phyloP scores from a whole-genome alignment of 2,113 vertebrate species.

The Eurypyga helias region DNA sequence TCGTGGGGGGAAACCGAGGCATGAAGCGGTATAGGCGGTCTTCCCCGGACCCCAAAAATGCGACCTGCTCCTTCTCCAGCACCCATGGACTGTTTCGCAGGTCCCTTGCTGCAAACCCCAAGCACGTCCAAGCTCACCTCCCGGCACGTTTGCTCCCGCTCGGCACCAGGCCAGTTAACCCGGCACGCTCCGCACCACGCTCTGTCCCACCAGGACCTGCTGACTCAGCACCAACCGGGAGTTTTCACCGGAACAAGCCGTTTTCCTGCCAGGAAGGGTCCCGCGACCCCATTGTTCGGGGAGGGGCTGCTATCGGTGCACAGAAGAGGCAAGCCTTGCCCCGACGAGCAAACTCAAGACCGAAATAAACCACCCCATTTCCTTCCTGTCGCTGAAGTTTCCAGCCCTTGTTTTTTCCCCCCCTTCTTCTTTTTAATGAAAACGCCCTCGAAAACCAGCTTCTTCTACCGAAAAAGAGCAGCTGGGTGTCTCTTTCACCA shows the following conservation, averaged over 20 bases:
- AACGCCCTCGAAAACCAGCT: not conserved
- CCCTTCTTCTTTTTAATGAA: conserved; percentile 19
- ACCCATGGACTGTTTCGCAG: fast-evolving
- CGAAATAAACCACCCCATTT: conserved; percentile 30
- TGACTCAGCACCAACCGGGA: not conserved
- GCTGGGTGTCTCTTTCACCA: fast-evolving
- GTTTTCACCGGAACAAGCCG: not conserved
- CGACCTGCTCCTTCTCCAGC: not conserved
- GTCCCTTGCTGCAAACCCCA: not conserved
- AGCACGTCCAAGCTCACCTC: not conserved
- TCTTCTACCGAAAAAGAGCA: not conserved
- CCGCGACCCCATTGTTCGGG: not conserved
- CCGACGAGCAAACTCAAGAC: not conserved
- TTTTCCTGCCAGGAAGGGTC: conserved; percentile 36
- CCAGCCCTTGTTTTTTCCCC: not conserved
- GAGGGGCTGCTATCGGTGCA: not conserved
- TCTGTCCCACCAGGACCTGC: not conserved
- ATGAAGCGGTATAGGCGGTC: fast-evolving
- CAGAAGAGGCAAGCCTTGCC: not conserved
- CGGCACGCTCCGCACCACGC: fast-evolving
- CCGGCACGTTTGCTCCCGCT: fast-evolving
- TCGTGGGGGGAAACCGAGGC: not conserved
- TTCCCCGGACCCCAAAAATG: not conserved
- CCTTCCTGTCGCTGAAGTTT: conserved; percentile 56
- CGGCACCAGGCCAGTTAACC: not conserved